Evolutionary conservation across 2,888 invertebrate genomes (phyloP), one percentile per base, ranked within the genome.

Genomic region (Dolichomitus sp.): DNA sequence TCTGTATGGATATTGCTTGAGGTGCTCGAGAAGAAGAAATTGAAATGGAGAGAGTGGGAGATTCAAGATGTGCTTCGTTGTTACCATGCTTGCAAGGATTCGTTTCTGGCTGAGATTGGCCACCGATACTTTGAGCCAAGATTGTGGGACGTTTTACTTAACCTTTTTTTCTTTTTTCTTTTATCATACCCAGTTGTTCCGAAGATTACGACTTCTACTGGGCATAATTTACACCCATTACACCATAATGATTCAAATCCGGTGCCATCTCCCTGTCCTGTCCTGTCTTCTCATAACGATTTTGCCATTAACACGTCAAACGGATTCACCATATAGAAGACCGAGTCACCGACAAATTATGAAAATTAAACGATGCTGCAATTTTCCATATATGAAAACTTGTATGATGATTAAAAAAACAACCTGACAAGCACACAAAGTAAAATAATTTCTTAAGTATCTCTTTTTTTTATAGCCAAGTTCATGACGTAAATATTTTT

Each of bases 11-110:
- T 61, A 52, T 61, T 30, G 14, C 73, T 30, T 37, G 68, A 61
- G 45, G 54, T 61, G 61, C 68, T 73, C 45, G 42, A 30, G 33
- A 66, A 61, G 12, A 33, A 69, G 52, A 48, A n/a, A 42, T 65
- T n/a, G 65, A 65, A 63, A 63, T 37, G 40, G 48, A 1, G 33
- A 40, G 65, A 66, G 40, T 50, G 48, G 33, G n/a, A 37, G 11
- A 33, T 48, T 33, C 45, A n/a, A 11, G 37, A 48, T 48, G 48
- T n/a, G n/a, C 17, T 48, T 19, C 9, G 61, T 54, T 54, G 23
- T 23, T 19, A 61, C 19, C 9, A 19, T 33, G 50, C 30, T 52
- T 14, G 37, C 4, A 68, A 52, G 48, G 30, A 37, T 50, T 68
- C 19, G 17, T 50, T 50, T 9, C 17, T 19, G 19, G 19, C 19